Evolutionary conservation across 2,113 vertebrate species (phyloP).

Genomic region (Todiramphus saurophagus): DNA sequence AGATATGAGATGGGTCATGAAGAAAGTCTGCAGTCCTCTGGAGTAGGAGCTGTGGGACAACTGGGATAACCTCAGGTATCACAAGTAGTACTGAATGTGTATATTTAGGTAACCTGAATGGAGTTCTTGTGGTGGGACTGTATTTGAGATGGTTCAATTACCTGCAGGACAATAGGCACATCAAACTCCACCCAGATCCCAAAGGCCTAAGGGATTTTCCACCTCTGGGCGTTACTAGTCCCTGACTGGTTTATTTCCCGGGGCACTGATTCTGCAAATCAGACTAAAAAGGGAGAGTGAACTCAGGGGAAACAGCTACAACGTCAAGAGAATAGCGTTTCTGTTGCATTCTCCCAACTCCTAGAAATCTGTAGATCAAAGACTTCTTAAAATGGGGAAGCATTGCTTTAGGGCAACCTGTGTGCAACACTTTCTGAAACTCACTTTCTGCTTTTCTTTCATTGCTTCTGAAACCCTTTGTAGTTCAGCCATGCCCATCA

Average conservation of each 20-base stretch:
- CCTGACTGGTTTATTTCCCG: not conserved
- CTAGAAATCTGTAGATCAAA: not conserved
- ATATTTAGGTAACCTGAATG: not conserved
- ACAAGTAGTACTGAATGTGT: not conserved
- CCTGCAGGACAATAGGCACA: not conserved
- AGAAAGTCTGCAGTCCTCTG: not conserved
- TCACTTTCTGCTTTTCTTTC: not conserved
- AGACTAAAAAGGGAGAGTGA: not conserved
- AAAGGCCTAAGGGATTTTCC: not conserved
- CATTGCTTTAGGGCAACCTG: not conserved
- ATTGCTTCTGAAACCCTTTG: not conserved
- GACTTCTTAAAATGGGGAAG: not conserved
- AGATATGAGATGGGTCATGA: not conserved
- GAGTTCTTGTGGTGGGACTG: not conserved
- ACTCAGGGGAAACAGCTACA: not conserved
- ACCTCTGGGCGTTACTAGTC: not conserved
- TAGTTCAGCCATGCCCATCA: not conserved
- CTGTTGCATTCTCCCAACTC: not conserved
- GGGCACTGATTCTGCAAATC: not conserved
- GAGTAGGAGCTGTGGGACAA: not conserved
- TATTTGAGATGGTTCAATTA: not conserved
- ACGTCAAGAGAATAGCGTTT: not conserved
- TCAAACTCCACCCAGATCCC: not conserved
- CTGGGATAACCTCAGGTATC: not conserved
- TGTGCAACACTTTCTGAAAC: not conserved